Evolutionary conservation across 2,113 vertebrate species (phyloP), one percentile per base, ranked within the genome.

Genomic region (Indicator maculatus): DNA sequence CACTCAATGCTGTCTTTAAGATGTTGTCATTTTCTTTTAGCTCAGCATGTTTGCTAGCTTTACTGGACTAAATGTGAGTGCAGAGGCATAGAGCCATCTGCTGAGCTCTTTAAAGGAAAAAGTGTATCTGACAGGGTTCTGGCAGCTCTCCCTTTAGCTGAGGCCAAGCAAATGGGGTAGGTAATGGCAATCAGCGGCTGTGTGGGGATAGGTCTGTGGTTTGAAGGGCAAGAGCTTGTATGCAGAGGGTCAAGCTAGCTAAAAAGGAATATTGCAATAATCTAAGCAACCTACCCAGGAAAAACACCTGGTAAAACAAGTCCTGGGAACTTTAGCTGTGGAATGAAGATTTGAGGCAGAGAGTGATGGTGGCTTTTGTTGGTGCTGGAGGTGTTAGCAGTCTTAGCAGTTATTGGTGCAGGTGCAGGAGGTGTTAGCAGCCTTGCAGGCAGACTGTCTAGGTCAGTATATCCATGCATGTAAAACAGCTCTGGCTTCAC

Each of bases 401-500:
- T 75, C 64, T 64, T 47, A 44, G 41, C 41, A 44, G 41, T 44
- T 44, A 44, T 16, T 44, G 41, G 41, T 44, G 41, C 41, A 44
- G 10, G 65, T 31, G 67, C 60, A 83, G 79, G 44, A 0, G 0
- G 58, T 70, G 27, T 12, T n/a, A 59, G 76, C 66, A 89, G 69
- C 76, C 60, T 69, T 47, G 44, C 74, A 69, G 81, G 38, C 77
- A 82, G 27, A 14, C 11, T 83, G 6, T 73, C 30, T 60, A 63
- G 75, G 75, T 55, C 72, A 88, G 39, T 6, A 13, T 45, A 50
- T 55, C 56, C 60, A 6, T 5, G 12, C 2, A 4, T 1, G 14
- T 50, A 21, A 39, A 24, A 16, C 0, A 0, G 24, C 63, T 81
- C 31, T 38, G 24, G 64, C 67, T 44, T 86, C 0, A 0, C 53